Percentiles rank a stretch among this genome's conserved stretches.
phyloP scores from a whole-genome alignment of 2,797 vertebrate genomes.

The Acanthis flammea region DNA sequence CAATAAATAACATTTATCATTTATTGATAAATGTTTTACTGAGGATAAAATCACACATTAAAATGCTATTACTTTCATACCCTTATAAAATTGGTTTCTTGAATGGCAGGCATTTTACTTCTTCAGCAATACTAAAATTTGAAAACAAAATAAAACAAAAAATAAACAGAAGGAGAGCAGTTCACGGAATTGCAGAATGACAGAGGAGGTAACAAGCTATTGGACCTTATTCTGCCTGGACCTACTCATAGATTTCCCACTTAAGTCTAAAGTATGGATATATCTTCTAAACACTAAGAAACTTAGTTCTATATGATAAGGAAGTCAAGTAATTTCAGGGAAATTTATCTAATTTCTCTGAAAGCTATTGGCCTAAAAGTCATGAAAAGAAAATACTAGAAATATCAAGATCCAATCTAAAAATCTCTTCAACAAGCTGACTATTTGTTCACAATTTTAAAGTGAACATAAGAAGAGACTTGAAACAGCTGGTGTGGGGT shows the following conservation, averaged over 20 bases:
- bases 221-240: not conserved
- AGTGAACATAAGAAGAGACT: not conserved
- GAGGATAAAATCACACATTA: not conserved
- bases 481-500: not conserved
- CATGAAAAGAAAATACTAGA: not conserved
- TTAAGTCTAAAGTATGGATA: not conserved
- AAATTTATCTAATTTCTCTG: not conserved
- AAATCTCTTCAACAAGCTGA: not conserved
- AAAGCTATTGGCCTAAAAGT: not conserved
- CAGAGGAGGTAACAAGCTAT: not conserved
- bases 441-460: not conserved
- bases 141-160: not conserved
- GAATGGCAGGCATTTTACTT: not conserved
- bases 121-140: not conserved
- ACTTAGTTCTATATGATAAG: not conserved
- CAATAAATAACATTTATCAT: not conserved
- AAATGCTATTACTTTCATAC: not conserved
- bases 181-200: not conserved
- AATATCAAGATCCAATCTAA: not conserved
- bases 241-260: not conserved
- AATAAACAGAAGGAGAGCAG: not conserved
- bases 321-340: not conserved
- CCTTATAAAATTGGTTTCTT: not conserved
- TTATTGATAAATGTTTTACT: not conserved
- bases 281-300: not conserved